phyloP scores from a whole-genome alignment of 2,888 invertebrate species.

The Unio delphinus region DNA sequence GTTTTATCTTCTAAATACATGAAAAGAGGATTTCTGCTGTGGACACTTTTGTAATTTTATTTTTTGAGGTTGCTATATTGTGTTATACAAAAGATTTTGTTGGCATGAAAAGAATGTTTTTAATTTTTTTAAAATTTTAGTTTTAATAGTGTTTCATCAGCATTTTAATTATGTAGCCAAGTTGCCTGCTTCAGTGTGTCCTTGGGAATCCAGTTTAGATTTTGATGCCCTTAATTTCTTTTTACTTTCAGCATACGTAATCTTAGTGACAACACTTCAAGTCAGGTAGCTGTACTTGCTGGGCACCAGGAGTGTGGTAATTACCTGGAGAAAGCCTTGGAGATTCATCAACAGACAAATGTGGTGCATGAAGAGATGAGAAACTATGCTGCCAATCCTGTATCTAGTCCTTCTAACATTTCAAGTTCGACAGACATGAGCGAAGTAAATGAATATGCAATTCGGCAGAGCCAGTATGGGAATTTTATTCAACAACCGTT shows the following conservation, averaged over 20 bases:
- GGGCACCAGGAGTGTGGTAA: slow-evolving; percentile 53
- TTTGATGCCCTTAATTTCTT: background rate
- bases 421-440: slow-evolving; percentile 11
- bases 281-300: slow-evolving; percentile 51
- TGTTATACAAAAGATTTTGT: too few species aligned
- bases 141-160: too few species aligned
- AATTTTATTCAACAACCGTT: too few species aligned
- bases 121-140: too few species aligned
- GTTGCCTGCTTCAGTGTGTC: too few species aligned
- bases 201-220: background rate
- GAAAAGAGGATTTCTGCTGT: too few species aligned
- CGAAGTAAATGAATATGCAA: slow-evolving; percentile 15
- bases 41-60: too few species aligned
- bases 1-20: too few species aligned
- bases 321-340: slow-evolving; percentile 48
- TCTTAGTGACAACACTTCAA: slow-evolving; percentile 51
- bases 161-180: too few species aligned
- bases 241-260: slow-evolving; percentile 55
- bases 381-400: slow-evolving; percentile 13
- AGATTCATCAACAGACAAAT: slow-evolving; percentile 35
- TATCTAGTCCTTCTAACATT: slow-evolving; percentile 5
- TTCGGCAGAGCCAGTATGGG: background rate
- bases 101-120: too few species aligned
- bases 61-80: too few species aligned
- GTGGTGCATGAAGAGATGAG: slow-evolving; percentile 16